Conservation (phyloP, 2,797 vertebrate species). For the Molossus alvarezi region DNA sequence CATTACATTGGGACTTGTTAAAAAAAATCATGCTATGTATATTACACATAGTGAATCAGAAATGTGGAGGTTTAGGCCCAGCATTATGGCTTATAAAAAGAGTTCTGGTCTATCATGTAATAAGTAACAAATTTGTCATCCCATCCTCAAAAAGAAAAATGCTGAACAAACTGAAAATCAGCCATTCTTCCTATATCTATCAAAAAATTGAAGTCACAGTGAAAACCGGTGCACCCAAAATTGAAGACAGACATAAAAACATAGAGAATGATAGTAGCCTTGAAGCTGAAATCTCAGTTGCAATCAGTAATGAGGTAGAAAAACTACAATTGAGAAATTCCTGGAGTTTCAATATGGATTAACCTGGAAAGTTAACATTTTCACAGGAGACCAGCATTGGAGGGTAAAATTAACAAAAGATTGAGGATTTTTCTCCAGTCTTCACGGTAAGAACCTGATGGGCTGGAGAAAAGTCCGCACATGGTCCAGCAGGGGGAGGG, state of each 20-base stretch:
- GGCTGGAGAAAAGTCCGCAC: not conserved
- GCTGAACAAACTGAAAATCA: not conserved
- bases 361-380: not conserved
- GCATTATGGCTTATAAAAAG: not conserved
- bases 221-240: not conserved
- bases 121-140: not conserved
- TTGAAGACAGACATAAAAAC: not conserved
- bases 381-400: not conserved
- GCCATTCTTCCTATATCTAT: not conserved
- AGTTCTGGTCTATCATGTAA: not conserved
- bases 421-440: not conserved
- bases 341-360: not conserved
- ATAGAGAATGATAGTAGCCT: not conserved
- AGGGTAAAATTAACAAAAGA: not conserved
- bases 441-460: not conserved
- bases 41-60: not conserved
- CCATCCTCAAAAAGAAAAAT: not conserved
- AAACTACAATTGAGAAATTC: not conserved
- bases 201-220: not conserved
- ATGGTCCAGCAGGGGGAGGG: not conserved
- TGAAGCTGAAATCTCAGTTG: not conserved
- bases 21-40: not conserved
- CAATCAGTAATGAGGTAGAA: not conserved
- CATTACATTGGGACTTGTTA: not conserved
- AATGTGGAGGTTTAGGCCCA: not conserved